A percentile compares a stretch with the other conserved stretches of the same genome.
Evolutionary conservation across 2,113 vertebrate species (phyloP).

Genomic region (Platichthys stellatus): DNA sequence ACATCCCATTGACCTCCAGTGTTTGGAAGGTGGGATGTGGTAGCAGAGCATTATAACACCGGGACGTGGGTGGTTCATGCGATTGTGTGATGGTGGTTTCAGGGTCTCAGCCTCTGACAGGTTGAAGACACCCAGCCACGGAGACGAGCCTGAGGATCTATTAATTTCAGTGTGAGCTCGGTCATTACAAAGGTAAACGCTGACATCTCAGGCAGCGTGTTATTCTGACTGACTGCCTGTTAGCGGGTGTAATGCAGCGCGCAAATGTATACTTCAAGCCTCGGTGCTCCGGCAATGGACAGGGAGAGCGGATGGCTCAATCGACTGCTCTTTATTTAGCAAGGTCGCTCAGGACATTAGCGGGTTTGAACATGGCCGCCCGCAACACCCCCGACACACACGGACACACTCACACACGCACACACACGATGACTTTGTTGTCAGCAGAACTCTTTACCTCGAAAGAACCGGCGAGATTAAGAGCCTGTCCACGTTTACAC

Average conservation of each 20-base stretch:
- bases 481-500: slow-evolving; percentile 65
- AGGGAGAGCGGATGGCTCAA: slow-evolving; percentile 60
- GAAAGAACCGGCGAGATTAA: slow-evolving; percentile 51
- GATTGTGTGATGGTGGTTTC: slow-evolving; percentile 27
- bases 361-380: slow-evolving; percentile 46
- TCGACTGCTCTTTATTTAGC: slow-evolving; percentile 71
- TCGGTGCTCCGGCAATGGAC: slow-evolving; percentile 69
- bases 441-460: slow-evolving; percentile 56
- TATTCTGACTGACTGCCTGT: slow-evolving; percentile 82
- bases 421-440: slow-evolving; percentile 42
- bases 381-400: slow-evolving; percentile 3
- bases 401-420: slow-evolving; percentile 34
- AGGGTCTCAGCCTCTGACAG: slow-evolving; percentile 43
- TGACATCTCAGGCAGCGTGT: slow-evolving; percentile 76
- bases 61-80: not conserved
- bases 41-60: not conserved
- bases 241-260: slow-evolving; percentile 76
- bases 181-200: slow-evolving; percentile 78
- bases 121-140: slow-evolving; percentile 44
- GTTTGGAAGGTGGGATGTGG: not conserved
- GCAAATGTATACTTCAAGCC: slow-evolving; percentile 81
- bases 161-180: slow-evolving; percentile 67
- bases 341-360: slow-evolving; percentile 74
- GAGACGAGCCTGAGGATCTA: slow-evolving; percentile 60
- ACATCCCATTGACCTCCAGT: not conserved